Percentiles rank a stretch among this genome's conserved stretches.
Conservation (phyloP, 2,797 vertebrate species). For the Momotus momota region DNA sequence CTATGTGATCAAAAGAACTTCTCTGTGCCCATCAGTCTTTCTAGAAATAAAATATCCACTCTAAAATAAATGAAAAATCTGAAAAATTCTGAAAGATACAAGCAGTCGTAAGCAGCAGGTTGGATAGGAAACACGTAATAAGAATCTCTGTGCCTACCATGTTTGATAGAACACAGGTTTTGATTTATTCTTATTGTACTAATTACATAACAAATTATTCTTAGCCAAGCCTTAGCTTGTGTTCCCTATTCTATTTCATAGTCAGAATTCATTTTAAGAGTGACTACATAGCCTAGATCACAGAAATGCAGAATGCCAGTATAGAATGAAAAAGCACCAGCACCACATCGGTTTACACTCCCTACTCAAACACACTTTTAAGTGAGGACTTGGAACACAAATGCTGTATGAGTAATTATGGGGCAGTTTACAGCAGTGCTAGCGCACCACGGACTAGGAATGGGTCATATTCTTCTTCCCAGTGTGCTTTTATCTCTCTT, state of each 20-base stretch:
- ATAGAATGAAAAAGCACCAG: neutral
- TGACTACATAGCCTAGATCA: neutral
- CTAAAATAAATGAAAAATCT: slow-evolving; percentile 12
- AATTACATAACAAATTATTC: slow-evolving; percentile 50
- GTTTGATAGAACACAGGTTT: neutral
- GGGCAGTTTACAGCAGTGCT: neutral
- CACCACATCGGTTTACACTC: neutral
- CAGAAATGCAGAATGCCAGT: neutral
- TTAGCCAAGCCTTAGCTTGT: slow-evolving; percentile 17
- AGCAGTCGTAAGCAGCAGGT: neutral
- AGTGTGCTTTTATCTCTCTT: neutral
- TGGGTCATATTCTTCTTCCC: neutral
- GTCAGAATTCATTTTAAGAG: neutral
- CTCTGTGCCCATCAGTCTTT: neutral
- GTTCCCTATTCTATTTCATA: neutral
- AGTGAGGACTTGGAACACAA: neutral
- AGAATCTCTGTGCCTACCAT: neutral
- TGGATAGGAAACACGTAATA: neutral
- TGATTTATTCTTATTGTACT: slow-evolving; percentile 1
- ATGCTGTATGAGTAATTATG: neutral
- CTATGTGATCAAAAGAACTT: neutral
- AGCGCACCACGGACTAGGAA: neutral
- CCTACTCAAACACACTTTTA: neutral
- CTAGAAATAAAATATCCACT: neutral
- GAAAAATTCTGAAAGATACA: neutral